A percentile compares a stretch with the other conserved stretches of the same genome.
These are phyloP conservation scores for Zaprionus ornatus DNA, from an alignment of 1,140 invertebrate genomes.

Conservation along the genomic window DNA sequence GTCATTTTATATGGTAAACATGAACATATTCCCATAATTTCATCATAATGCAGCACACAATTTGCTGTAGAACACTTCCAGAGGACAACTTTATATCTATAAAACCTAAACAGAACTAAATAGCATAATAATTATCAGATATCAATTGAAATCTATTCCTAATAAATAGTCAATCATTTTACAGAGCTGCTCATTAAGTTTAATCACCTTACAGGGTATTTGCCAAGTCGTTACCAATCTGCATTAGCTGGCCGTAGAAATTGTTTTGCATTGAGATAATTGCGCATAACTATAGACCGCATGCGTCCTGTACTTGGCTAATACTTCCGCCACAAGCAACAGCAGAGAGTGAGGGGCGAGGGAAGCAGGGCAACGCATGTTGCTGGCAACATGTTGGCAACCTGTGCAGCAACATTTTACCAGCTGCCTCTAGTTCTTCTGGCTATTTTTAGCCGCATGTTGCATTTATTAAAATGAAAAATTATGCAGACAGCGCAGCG, in stretches of 20 bases:
- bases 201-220: slow-evolving; percentile 9
- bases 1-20: no score
- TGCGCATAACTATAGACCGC: slow-evolving; percentile 63
- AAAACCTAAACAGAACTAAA: no score
- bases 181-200: not conserved
- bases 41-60: no score
- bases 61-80: no score
- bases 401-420: slow-evolving; percentile 68
- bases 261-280: slow-evolving; percentile 61
- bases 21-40: no score
- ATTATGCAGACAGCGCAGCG: slow-evolving; percentile 51
- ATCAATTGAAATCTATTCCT: not conserved
- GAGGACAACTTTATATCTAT: no score
- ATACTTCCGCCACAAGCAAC: slow-evolving; percentile 64
- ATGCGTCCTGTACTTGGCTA: slow-evolving; percentile 55
- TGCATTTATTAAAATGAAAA: slow-evolving; percentile 80
- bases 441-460: slow-evolving; percentile 68
- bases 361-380: slow-evolving; percentile 19
- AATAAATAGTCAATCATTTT: not conserved
- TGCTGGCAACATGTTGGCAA: slow-evolving; percentile 61
- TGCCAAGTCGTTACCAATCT: not conserved
- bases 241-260: slow-evolving; percentile 22
- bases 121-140: not conserved
- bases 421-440: slow-evolving; percentile 18
- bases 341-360: slow-evolving; percentile 9